phyloP scores from a whole-genome alignment of 2,888 invertebrate genomes.

The Gibbula magus region DNA sequence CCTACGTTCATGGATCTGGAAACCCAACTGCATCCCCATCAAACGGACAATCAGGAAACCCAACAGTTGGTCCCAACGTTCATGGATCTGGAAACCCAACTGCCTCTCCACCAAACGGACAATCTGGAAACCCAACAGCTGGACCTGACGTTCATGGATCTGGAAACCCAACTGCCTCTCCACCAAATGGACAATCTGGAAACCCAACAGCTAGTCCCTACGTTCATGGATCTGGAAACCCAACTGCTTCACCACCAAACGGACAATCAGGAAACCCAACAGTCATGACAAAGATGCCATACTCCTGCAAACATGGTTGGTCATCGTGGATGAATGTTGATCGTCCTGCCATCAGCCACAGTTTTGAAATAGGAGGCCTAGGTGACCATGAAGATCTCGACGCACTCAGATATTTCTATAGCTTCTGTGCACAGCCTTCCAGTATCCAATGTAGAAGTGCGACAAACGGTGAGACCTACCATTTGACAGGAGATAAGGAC shows the following conservation, averaged over 20 bases:
- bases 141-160: not conserved
- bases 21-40: no score
- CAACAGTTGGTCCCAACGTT: no score
- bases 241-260: conserved; percentile 16
- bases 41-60: no score
- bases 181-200: not conserved
- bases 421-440: conserved; percentile 61
- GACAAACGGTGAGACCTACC: conserved; percentile 43
- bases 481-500: conserved; percentile 48
- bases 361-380: conserved; percentile 40
- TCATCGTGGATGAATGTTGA: conserved; percentile 60
- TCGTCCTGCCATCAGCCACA: conserved; percentile 38
- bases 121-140: not conserved
- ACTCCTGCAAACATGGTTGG: conserved; percentile 56
- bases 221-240: not conserved
- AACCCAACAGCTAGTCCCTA: not conserved
- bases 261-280: conserved; percentile 17
- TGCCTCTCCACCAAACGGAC: not conserved
- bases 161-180: conserved; percentile 31
- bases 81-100: not conserved
- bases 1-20: no score
- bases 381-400: conserved; percentile 57
- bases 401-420: conserved; percentile 52
- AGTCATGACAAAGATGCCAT: conserved; percentile 40
- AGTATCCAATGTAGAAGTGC: conserved; percentile 64